Evolutionary conservation across 2,888 invertebrate genomes (phyloP).

Genomic region (Dendrolimus pini): DNA sequence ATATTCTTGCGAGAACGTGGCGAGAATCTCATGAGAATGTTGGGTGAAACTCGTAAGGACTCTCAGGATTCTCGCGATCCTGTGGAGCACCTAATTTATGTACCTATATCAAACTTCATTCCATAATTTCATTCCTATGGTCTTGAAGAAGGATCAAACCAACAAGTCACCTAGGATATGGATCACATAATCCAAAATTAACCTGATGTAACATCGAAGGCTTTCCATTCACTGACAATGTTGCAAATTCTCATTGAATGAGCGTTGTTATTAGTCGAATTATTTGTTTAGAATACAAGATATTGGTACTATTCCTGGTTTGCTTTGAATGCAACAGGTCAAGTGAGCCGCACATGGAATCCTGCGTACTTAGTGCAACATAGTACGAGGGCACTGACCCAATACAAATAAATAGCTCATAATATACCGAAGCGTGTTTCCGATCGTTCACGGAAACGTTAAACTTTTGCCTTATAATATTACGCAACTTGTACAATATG

Average conservation of each 20-base stretch:
- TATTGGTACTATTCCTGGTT: slow-evolving; percentile 13
- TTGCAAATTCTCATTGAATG: background rate
- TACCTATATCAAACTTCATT: no score
- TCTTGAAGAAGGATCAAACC: no score
- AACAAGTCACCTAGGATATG: no score
- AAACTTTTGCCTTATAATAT: slow-evolving; percentile 9
- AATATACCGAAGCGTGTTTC: slow-evolving; percentile 38
- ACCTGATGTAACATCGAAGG: no score
- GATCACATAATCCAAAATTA: no score
- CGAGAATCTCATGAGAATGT: no score
- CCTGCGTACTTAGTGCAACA: slow-evolving; percentile 24
- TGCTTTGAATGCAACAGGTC: slow-evolving; percentile 23
- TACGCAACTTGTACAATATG: background rate
- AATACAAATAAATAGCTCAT: slow-evolving; percentile 47
- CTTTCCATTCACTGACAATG: background rate
- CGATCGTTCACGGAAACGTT: slow-evolving; percentile 49
- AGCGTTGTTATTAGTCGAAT: background rate
- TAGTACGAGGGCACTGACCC: slow-evolving; percentile 49
- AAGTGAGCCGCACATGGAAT: slow-evolving; percentile 17
- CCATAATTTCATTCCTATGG: no score
- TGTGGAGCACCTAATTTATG: no score
- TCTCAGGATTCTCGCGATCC: no score
- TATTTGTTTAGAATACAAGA: background rate
- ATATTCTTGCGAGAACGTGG: no score
- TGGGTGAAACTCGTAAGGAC: no score